These are phyloP conservation scores for Gonioctena quinquepunctata DNA, from an alignment of 1,140 invertebrate genomes.

Conservation along the genomic window DNA sequence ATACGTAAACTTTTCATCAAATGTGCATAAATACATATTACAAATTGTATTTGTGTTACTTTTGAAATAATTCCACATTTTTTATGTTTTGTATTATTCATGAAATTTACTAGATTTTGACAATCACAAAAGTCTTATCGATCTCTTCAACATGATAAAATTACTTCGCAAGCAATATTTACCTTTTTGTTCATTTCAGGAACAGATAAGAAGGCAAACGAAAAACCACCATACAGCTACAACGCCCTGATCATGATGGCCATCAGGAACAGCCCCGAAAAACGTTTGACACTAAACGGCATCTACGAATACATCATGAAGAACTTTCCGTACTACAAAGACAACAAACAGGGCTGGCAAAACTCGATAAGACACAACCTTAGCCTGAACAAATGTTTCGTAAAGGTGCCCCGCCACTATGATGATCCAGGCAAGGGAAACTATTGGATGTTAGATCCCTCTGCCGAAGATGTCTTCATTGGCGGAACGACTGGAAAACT, in stretches of 20 bases:
- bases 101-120: too few relatives aligned
- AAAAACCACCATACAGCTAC: slow-evolving; percentile 97
- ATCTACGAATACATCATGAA: slow-evolving; percentile 99
- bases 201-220: slow-evolving; percentile 69
- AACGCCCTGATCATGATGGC: slow-evolving; percentile 99
- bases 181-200: slow-evolving; percentile 7
- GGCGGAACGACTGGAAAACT: slow-evolving; percentile 96
- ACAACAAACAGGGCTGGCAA: slow-evolving; percentile 99
- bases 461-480: slow-evolving; percentile 96
- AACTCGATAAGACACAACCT: slow-evolving; percentile 98
- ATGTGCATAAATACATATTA: too few relatives aligned
- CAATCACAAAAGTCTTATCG: too few relatives aligned
- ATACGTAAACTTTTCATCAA: too few relatives aligned
- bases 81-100: too few relatives aligned
- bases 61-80: too few relatives aligned
- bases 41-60: too few relatives aligned
- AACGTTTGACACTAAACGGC: slow-evolving; percentile 93
- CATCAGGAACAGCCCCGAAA: slow-evolving; percentile 90
- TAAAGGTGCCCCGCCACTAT: slow-evolving; percentile 93
- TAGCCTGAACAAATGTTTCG: slow-evolving; percentile 97
- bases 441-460: slow-evolving; percentile 96
- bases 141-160: too few relatives aligned
- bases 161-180: too few relatives aligned
- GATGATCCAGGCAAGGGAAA: slow-evolving; percentile 95
- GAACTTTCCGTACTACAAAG: slow-evolving; percentile 96